Conservation (phyloP, 2,797 vertebrate species). For the Fistularia tabacaria region DNA sequence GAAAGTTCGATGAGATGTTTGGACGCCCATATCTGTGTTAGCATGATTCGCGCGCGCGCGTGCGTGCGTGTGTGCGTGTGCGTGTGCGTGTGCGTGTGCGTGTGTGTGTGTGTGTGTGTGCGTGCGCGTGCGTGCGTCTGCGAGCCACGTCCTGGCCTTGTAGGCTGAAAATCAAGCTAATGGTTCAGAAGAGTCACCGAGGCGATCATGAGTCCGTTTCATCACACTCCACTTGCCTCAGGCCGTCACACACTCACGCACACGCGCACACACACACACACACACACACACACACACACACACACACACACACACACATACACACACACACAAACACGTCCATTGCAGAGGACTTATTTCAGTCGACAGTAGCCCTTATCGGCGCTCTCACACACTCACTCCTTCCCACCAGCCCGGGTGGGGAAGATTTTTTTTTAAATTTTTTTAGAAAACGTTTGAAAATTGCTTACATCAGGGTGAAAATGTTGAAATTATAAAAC, state of each 20-base stretch:
- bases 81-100: not conserved
- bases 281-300: not conserved
- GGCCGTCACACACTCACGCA: not conserved
- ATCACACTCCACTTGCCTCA: conserved; percentile 24
- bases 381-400: too few relatives aligned
- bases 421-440: too few relatives aligned
- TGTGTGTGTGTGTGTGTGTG: not conserved
- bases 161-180: conserved; percentile 17
- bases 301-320: not conserved
- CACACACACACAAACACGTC: conserved; percentile 4
- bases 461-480: too few relatives aligned
- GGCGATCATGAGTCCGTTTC: conserved; percentile 23
- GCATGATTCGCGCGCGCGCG: too few relatives aligned
- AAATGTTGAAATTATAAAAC: too few relatives aligned
- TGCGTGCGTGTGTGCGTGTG: not conserved
- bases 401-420: too few relatives aligned
- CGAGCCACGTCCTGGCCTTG: not conserved
- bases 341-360: conserved; percentile 13
- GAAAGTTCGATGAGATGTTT: too few relatives aligned
- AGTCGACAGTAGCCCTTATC: not conserved
- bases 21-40: too few relatives aligned
- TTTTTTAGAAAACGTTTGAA: too few relatives aligned
- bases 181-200: conserved; percentile 35
- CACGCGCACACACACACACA: not conserved
- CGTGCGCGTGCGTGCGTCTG: not conserved